Percentiles rank a stretch among this genome's conserved stretches.
These are phyloP conservation scores for Hirundichthys speculiger DNA, from an alignment of 2,113 vertebrate genomes.

Conservation along the genomic window DNA sequence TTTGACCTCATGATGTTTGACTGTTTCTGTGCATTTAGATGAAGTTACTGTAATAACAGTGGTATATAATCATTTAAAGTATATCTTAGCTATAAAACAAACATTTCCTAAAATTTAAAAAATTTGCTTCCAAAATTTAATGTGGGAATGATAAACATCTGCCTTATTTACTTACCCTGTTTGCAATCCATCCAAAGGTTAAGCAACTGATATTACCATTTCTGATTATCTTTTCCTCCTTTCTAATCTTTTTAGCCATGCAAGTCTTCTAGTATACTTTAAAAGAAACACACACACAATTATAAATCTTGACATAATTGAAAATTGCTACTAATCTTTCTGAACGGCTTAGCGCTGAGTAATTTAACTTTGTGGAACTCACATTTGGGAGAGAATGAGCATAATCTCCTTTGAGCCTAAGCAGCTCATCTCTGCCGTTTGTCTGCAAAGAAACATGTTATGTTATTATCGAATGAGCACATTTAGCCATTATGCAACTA, in stretches of 20 bases:
- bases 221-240: too few species aligned
- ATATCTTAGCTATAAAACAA: too few species aligned
- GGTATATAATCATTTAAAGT: too few species aligned
- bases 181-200: background rate
- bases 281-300: too few species aligned
- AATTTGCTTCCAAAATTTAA: too few species aligned
- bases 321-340: slow-evolving; percentile 12
- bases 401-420: slow-evolving; percentile 28
- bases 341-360: slow-evolving; percentile 1
- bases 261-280: too few species aligned
- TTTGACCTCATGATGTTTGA: too few species aligned
- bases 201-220: too few species aligned
- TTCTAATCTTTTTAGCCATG: too few species aligned
- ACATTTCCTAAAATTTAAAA: too few species aligned
- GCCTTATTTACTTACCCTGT: background rate
- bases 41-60: too few species aligned
- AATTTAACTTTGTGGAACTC: slow-evolving; percentile 13
- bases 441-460: slow-evolving; percentile 24
- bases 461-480: slow-evolving; percentile 6
- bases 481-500: background rate
- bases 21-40: too few species aligned
- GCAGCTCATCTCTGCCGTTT: slow-evolving; percentile 21
- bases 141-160: background rate
- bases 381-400: slow-evolving; percentile 18
- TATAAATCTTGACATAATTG: background rate